Percentiles rank a stretch among this genome's conserved stretches.
Conservation (phyloP, 2,888 invertebrate species). For the Craniophora ligustri region DNA sequence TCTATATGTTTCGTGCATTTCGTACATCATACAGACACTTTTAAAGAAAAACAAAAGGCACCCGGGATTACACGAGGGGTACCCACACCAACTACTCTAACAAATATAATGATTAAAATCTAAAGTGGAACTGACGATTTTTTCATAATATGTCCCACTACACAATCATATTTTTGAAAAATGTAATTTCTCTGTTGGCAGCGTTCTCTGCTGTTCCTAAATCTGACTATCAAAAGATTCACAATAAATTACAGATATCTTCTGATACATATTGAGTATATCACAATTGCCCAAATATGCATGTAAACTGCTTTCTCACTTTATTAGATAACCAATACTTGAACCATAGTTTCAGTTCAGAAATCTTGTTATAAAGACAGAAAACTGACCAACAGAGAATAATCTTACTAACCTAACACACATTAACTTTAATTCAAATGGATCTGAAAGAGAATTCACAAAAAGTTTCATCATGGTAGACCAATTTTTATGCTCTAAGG, state of each 20-base stretch:
- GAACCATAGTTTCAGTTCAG: constrained; percentile 2
- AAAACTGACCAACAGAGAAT: constrained; percentile 69
- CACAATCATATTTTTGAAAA: constrained; percentile 66
- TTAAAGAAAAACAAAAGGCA: constrained; percentile 84
- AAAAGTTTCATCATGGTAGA: constrained; percentile 64
- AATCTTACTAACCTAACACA: constrained; percentile 74
- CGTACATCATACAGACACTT: constrained; percentile 94
- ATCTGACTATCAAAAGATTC: constrained; percentile 42
- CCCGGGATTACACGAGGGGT: constrained; percentile 87
- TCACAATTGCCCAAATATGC: constrained; percentile 38
- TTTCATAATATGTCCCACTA: constrained; percentile 69
- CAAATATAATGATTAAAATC: constrained; percentile 86
- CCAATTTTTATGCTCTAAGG: constrained; percentile 39
- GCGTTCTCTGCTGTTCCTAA: constrained; percentile 26
- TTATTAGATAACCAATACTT: constrained; percentile 11
- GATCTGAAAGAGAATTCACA: constrained; percentile 84
- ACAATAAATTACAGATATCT: constrained; percentile 17
- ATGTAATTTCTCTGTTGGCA: constrained; percentile 68
- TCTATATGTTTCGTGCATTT: constrained; percentile 97
- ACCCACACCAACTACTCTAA: constrained; percentile 88
- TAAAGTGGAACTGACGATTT: constrained; percentile 76
- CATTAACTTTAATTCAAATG: constrained; percentile 73
- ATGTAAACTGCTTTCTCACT: constrained; percentile 19
- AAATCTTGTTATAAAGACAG: constrained; percentile 7
- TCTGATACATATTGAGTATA: constrained; percentile 20